Evolutionary conservation across 1,140 invertebrate species (phyloP), one percentile per base, ranked within the genome.

Genomic region (Mactra quadrangularis): DNA sequence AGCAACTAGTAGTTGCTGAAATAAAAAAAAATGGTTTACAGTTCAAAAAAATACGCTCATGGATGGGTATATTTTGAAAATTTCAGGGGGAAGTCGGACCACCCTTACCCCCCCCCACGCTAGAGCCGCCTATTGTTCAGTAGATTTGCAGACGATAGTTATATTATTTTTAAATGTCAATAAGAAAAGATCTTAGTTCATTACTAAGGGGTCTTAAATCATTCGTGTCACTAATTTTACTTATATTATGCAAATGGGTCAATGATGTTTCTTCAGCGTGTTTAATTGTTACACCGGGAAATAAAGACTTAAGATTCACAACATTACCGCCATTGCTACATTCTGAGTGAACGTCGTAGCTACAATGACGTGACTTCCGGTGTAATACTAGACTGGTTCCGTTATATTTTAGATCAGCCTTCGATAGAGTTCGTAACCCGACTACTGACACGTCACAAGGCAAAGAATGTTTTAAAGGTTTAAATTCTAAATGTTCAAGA

Each of bases 361-460:
- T 19, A 55, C 52, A 74, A 7, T 25, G 15, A 2, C 25, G 25
- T 13, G 70, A 38, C n/a, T 25, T 50, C 11, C 31, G 45, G 33
- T 82, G 79, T 38, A 82, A 41, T 2, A 82, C 60, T n/a, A 82
- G 27, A 31, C 79, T 82, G 0, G 79, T 82, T n/a, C 55, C 55
- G 53, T 74, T 75, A 41, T 78, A 78, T n/a, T 62, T 22, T 1
- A 64, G 27, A 76, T 62, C 50, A 25, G 45, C 19, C 7, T 74
- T 60, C 19, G 55, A 27, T n/a, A 82, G 41, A 29, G 19, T 60
- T 17, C 79, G 68, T 41, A 82, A 29, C 11, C 45, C 70, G 7
- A 55, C 60, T 3, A 82, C 59, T 15, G 59, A 62, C 1, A 62
- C 22, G 33, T 55, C 70, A 55, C 79, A 82, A 38, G 79, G 70